Percentiles rank a stretch among this genome's conserved stretches.
Evolutionary conservation across 1,140 invertebrate species (phyloP).

Genomic region (Nylanderia fulva): DNA sequence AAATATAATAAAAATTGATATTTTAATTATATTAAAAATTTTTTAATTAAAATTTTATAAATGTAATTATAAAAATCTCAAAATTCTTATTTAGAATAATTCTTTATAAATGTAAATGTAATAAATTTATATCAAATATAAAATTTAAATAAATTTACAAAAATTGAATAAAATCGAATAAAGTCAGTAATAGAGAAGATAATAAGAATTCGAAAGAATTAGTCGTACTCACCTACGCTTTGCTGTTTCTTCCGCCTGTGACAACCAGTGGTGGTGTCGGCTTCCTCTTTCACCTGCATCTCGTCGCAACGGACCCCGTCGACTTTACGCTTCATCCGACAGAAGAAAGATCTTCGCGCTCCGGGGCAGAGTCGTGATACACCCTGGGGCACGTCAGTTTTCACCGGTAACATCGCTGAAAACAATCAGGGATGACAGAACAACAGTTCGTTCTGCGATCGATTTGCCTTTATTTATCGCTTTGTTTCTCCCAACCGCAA

Average conservation of each 20-base stretch:
- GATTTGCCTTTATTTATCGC: neutral
- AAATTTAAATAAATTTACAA: too few relatives aligned
- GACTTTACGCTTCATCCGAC: slow-evolving; percentile 94
- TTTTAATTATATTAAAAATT: too few relatives aligned
- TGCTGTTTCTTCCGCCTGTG: slow-evolving; percentile 90
- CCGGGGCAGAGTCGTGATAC: slow-evolving; percentile 93
- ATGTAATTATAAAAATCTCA: too few relatives aligned
- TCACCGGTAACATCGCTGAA: slow-evolving; percentile 95
- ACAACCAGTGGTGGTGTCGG: slow-evolving; percentile 88
- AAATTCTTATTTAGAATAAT: too few relatives aligned
- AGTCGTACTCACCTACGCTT: slow-evolving; percentile 85
- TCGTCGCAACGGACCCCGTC: slow-evolving; percentile 79
- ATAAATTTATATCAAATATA: too few relatives aligned
- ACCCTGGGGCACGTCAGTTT: slow-evolving; percentile 93
- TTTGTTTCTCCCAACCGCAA: neutral
- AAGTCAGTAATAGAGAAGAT: too few relatives aligned
- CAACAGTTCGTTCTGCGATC: neutral
- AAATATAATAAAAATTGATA: too few relatives aligned
- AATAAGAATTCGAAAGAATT: neutral
- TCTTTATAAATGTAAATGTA: too few relatives aligned
- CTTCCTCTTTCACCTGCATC: slow-evolving; percentile 91
- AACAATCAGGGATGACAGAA: slow-evolving; percentile 54
- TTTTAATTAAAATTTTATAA: too few relatives aligned
- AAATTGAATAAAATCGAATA: too few relatives aligned
- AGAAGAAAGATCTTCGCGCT: slow-evolving; percentile 96